Percentiles rank a stretch among this genome's conserved stretches.
phyloP scores from a whole-genome alignment of 1,140 invertebrate species.

The Galleria mellonella region DNA sequence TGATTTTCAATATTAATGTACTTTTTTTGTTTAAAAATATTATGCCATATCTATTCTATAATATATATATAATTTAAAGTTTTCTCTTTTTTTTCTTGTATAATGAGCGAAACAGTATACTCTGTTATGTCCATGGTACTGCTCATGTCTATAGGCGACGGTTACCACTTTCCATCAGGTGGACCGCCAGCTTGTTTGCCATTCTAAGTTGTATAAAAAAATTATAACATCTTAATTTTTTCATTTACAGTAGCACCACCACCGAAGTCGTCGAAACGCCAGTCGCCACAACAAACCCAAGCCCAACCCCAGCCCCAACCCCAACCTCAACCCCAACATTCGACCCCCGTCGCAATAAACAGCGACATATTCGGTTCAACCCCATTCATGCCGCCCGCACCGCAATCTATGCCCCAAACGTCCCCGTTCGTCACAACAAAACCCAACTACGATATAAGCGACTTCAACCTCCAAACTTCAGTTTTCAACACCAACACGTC shows the following conservation, averaged over 20 bases:
- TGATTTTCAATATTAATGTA: too few relatives aligned
- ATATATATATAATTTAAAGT: too few relatives aligned
- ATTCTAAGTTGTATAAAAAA: not conserved
- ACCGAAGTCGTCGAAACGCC: slow-evolving; percentile 81
- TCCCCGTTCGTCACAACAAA: slow-evolving; percentile 20
- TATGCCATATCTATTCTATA: too few relatives aligned
- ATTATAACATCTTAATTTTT: slow-evolving; percentile 15
- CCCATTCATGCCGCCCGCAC: slow-evolving; percentile 71
- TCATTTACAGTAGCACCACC: slow-evolving; percentile 83
- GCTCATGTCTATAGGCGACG: too few relatives aligned
- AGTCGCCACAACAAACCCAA: slow-evolving; percentile 41
- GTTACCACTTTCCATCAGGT: too few relatives aligned
- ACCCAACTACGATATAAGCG: slow-evolving; percentile 67
- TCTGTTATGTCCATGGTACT: too few relatives aligned
- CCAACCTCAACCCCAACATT: slow-evolving; percentile 41
- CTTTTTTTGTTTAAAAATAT: too few relatives aligned
- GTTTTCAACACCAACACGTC: slow-evolving; percentile 52
- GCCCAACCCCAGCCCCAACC: slow-evolving; percentile 77
- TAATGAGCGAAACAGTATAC: too few relatives aligned
- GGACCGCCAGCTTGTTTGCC: too few relatives aligned
- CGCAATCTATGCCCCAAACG: slow-evolving; percentile 12
- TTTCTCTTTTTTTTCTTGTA: too few relatives aligned
- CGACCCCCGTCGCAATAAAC: slow-evolving; percentile 59
- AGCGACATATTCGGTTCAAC: slow-evolving; percentile 81
- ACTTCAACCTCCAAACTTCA: slow-evolving; percentile 64